Evolutionary conservation across 2,113 vertebrate species (phyloP).

Genomic region (Motacilla alba): DNA sequence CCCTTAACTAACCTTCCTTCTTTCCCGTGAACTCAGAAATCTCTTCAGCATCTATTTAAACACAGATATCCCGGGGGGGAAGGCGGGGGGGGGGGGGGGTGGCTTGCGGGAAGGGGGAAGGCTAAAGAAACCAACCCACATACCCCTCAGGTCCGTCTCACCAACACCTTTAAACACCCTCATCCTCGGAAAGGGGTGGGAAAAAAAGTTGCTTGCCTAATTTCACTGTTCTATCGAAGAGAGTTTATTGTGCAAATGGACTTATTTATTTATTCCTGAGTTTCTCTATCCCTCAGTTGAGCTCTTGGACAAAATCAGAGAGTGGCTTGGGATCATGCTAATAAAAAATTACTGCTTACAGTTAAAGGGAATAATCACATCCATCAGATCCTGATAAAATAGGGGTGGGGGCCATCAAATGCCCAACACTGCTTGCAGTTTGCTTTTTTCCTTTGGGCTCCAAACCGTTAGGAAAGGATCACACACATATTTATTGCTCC

Average conservation of each 20-base stretch:
- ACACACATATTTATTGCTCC: conserved; percentile 41
- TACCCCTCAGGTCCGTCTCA: not conserved
- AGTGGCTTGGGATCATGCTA: not conserved
- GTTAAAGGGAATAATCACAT: not conserved
- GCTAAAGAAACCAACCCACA: not conserved
- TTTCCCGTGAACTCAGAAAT: not conserved
- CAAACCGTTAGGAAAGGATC: conserved; percentile 35
- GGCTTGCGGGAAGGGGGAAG: not conserved
- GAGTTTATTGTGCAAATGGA: not conserved
- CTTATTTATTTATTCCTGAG: conserved; percentile 7
- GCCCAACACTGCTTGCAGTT: conserved; percentile 13
- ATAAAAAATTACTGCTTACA: not conserved
- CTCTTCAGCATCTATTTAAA: conserved; percentile 10
- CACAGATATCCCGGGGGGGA: not conserved
- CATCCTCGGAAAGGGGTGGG: not conserved
- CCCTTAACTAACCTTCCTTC: not conserved
- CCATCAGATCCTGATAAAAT: conserved; percentile 25
- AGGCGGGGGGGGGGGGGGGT: fast-evolving
- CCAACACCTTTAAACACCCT: not conserved
- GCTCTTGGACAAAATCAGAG: not conserved
- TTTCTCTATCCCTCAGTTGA: not conserved
- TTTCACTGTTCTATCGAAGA: not conserved
- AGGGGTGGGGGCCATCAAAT: not conserved
- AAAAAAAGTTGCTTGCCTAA: not conserved
- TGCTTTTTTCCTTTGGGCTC: conserved; percentile 43